Percentiles rank a stretch among this genome's conserved stretches.
phyloP scores from a whole-genome alignment of 2,888 invertebrate genomes.

The Silvanus unidentatus region DNA sequence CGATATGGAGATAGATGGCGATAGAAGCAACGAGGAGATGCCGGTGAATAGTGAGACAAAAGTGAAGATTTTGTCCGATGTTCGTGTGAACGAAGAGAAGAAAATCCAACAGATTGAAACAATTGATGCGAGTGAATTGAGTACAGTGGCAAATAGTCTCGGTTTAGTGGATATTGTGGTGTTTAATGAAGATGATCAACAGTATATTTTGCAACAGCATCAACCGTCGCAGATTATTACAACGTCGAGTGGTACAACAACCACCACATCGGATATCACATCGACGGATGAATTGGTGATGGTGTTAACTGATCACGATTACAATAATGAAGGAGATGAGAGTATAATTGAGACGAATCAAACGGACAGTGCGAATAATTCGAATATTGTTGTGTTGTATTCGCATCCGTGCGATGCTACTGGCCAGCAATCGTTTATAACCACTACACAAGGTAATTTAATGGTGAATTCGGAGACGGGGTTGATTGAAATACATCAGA shows the following conservation, averaged over 20 bases:
- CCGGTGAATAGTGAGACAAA: neutral
- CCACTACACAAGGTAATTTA: conserved; percentile 45
- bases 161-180: conserved; percentile 53
- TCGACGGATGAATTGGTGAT: conserved; percentile 57
- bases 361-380: conserved; percentile 47
- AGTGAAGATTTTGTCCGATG: conserved; percentile 46
- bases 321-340: conserved; percentile 51
- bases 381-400: conserved; percentile 60
- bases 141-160: conserved; percentile 50
- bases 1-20: conserved; percentile 27
- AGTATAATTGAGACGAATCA: conserved; percentile 18
- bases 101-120: neutral
- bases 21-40: conserved; percentile 25
- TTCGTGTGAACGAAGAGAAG: conserved; percentile 23
- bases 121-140: conserved; percentile 48
- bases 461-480: conserved; percentile 45
- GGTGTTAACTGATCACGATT: conserved; percentile 57
- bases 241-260: conserved; percentile 31
- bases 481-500: conserved; percentile 40
- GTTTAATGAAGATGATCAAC: conserved; percentile 56
- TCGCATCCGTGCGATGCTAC: conserved; percentile 52
- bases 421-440: conserved; percentile 52
- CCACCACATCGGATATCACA: conserved; percentile 44
- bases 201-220: conserved; percentile 48
- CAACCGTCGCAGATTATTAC: conserved; percentile 31